Evolutionary conservation across 92 coral and sea anemone genomes (phyloP).

Genomic region (Zoanthus solanderi): DNA sequence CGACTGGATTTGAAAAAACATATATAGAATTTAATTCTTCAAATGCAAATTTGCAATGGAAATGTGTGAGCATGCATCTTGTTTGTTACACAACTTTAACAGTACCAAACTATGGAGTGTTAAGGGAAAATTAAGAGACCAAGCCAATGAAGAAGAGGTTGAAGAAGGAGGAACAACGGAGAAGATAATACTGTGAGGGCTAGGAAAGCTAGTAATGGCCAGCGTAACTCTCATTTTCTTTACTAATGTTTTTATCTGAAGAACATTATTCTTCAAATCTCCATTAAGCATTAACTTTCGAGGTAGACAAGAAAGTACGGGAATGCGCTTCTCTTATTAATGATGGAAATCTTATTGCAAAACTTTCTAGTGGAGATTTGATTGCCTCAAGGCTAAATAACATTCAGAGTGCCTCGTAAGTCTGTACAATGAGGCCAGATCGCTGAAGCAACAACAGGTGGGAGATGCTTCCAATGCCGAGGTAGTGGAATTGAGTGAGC

Average conservation of each 20-base stretch:
- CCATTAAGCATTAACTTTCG: neutral
- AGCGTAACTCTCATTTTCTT: neutral
- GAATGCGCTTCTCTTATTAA: constrained; percentile 65
- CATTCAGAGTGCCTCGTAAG: constrained; percentile 60
- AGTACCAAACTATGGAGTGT: constrained; percentile 54
- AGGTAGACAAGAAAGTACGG: constrained; percentile 42
- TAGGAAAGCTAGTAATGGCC: constrained; percentile 27
- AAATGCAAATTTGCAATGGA: no score
- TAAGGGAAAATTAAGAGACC: constrained; percentile 29
- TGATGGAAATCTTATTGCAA: constrained; percentile 61
- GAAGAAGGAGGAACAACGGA: neutral
- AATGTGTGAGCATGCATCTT: no score
- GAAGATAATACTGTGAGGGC: constrained; percentile 49
- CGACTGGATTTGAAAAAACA: neutral
- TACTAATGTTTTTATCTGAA: constrained; percentile 44
- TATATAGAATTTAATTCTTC: no score
- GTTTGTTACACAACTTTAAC: neutral
- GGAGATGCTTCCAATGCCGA: constrained; percentile 44
- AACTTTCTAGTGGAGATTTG: constrained; percentile 65
- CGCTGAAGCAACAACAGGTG: constrained; percentile 43
- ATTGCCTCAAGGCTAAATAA: constrained; percentile 73
- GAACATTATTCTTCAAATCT: constrained; percentile 18
- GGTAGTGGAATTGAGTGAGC: constrained; percentile 32
- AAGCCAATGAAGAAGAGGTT: constrained; percentile 22
- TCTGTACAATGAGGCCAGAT: constrained; percentile 55